Base-by-base conservation (phyloP, 2,888 invertebrate genomes). In the Phengaris arion region DNA sequence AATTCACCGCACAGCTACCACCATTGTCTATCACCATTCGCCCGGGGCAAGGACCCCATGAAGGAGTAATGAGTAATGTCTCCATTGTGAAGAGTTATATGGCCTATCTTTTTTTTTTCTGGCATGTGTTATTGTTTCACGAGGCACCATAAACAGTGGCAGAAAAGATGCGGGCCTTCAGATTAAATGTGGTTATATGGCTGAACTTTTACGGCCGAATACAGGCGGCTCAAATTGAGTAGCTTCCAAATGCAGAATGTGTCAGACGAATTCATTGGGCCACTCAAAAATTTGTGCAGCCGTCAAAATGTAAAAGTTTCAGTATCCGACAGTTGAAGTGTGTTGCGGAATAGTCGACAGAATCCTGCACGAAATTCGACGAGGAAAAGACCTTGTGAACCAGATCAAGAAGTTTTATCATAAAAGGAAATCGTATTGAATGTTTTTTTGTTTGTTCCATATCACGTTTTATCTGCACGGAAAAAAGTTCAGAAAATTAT, bases 41-140 rank as follows among this genome's bases (percentile, higher is more conserved):
- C 35, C 3, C 74, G 85, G 93, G 86, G 91, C 89, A 85, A 82
- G 82, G 88, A 89, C 87, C 92, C 85, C 88, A 89, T 92, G 90
- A 88, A 92, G 89, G 89, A 92, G 90, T 93, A 91, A 92, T 90
- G 91, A 89, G 90, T 93, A 91, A 92, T 90, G 91, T 89, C 87
- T 88, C 87, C 85, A 90, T 90, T 91, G 90, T 89, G 85, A 84
- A 83, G 85, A 85, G 84, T 85, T 84, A 83, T 84, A 83, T 82
- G 83, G 83, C 85, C 83, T 84, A 81, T 85, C 84, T 84, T 84
- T 85, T 22, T 85, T 22, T 85, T 85, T 35, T 86, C 88, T 87
- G 87, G 81, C 81, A 64, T 74, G 35, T 35, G 35, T 35, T 35
- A 35, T 76, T 57, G 78, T 82, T 80, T 80, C 83, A n/a, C 55